phyloP scores from a whole-genome alignment of 2,797 vertebrate genomes.

The Pterois miles region DNA sequence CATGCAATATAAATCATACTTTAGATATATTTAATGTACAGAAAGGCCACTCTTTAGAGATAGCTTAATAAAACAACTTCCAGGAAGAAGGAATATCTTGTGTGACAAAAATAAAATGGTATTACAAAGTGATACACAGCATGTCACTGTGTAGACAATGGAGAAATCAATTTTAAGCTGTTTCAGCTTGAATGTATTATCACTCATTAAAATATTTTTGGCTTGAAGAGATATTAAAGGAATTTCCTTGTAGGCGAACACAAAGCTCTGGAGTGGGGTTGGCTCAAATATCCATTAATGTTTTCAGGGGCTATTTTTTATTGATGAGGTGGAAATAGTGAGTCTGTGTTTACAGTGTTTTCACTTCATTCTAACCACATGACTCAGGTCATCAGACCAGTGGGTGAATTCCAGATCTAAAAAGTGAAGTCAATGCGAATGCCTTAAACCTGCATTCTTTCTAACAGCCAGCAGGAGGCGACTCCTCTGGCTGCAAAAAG shows the following conservation, averaged over 20 bases:
- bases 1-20: slow-evolving; percentile 28
- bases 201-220: slow-evolving; percentile 42
- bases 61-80: not conserved
- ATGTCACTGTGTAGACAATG: slow-evolving; percentile 31
- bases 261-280: not conserved
- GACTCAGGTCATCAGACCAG: not conserved
- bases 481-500: too few species aligned
- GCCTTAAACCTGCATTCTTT: too few species aligned
- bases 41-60: not conserved
- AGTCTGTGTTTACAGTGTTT: not conserved
- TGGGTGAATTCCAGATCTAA: too few species aligned
- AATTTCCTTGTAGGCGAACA: slow-evolving; percentile 26
- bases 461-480: too few species aligned
- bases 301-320: slow-evolving; percentile 4
- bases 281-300: slow-evolving; percentile 16
- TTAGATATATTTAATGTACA: not conserved
- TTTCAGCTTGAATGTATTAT: slow-evolving; percentile 55
- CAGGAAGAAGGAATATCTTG: not conserved
- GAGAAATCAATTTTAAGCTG: slow-evolving; percentile 43
- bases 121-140: slow-evolving; percentile 6
- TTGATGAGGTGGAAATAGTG: not conserved
- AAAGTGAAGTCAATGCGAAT: too few species aligned
- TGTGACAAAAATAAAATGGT: slow-evolving; percentile 2
- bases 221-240: slow-evolving; percentile 45
- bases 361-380: not conserved